phyloP scores from a whole-genome alignment of 2,888 invertebrate genomes.

The Oeneis ivallda region DNA sequence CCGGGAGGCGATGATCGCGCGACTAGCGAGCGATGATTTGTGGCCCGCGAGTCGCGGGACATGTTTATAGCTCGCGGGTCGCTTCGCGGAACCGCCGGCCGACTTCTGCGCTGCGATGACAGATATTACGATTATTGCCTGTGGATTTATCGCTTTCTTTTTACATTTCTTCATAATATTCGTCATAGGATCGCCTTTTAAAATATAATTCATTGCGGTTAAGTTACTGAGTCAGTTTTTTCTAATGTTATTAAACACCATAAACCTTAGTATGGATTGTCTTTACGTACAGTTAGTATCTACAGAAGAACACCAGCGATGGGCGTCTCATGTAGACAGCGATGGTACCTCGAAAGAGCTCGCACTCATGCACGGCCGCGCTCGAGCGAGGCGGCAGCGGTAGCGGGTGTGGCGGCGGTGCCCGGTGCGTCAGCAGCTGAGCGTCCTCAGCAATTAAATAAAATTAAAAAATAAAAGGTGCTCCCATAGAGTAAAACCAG shows the following conservation, averaged over 20 bases:
- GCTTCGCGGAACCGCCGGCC: constrained; percentile 40
- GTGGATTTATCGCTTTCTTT: constrained; percentile 33
- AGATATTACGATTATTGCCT: constrained; percentile 30
- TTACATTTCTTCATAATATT: background rate
- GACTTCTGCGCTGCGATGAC: constrained; percentile 27
- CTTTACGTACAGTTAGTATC: no score
- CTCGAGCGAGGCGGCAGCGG: no score
- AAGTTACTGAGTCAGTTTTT: background rate
- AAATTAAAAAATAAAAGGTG: no score
- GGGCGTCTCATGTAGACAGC: no score
- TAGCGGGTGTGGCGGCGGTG: no score
- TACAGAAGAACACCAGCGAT: no score
- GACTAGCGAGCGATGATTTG: constrained; percentile 37
- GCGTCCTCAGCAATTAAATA: no score
- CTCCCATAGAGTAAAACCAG: no score
- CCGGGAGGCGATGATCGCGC: constrained; percentile 48
- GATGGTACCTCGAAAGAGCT: no score
- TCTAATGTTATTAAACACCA: background rate
- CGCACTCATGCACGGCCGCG: no score
- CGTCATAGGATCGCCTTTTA: background rate
- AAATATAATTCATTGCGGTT: constrained; percentile 4
- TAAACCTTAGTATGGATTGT: background rate
- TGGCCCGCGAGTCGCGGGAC: constrained; percentile 28
- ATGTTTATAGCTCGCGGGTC: constrained; percentile 22
- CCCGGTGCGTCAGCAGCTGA: no score